phyloP scores from a whole-genome alignment of 2,888 invertebrate genomes.

The Elaeidobius kamerunicus region DNA sequence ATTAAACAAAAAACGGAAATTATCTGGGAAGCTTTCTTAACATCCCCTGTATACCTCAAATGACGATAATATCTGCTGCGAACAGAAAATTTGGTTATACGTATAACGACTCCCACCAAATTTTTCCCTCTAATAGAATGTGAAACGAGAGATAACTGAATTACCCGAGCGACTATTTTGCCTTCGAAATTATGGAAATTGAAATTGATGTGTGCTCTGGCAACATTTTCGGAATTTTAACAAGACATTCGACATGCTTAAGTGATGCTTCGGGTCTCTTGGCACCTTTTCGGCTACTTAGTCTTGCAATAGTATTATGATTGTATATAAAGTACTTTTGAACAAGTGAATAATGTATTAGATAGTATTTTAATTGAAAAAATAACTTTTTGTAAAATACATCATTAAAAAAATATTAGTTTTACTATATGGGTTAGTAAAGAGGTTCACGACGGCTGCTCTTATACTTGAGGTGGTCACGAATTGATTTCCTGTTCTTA shows the following conservation, averaged over 20 bases:
- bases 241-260: slow-evolving; percentile 10
- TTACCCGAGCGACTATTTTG: slow-evolving; percentile 25
- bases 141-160: slow-evolving; percentile 26
- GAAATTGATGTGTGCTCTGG: slow-evolving; percentile 30
- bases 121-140: slow-evolving; percentile 26
- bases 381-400: too few relatives aligned
- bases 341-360: too few relatives aligned
- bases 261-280: slow-evolving; percentile 1
- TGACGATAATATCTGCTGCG: not conserved
- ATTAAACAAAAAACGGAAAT: too few relatives aligned
- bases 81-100: slow-evolving; percentile 15
- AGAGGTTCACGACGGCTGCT: too few relatives aligned
- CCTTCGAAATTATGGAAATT: slow-evolving; percentile 30
- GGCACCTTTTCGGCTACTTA: not conserved
- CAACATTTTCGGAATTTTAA: slow-evolving; percentile 30
- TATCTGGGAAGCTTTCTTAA: too few relatives aligned
- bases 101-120: slow-evolving; percentile 18
- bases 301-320: too few relatives aligned
- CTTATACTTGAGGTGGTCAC: too few relatives aligned
- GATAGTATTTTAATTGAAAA: too few relatives aligned
- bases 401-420: too few relatives aligned
- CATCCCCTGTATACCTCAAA: not conserved
- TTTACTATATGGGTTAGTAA: too few relatives aligned
- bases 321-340: too few relatives aligned
- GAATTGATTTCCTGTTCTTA: too few relatives aligned